A percentile compares a stretch with the other conserved stretches of the same genome.
Evolutionary conservation across 1,140 invertebrate genomes (phyloP).

Genomic region (Gryon sp.): DNA sequence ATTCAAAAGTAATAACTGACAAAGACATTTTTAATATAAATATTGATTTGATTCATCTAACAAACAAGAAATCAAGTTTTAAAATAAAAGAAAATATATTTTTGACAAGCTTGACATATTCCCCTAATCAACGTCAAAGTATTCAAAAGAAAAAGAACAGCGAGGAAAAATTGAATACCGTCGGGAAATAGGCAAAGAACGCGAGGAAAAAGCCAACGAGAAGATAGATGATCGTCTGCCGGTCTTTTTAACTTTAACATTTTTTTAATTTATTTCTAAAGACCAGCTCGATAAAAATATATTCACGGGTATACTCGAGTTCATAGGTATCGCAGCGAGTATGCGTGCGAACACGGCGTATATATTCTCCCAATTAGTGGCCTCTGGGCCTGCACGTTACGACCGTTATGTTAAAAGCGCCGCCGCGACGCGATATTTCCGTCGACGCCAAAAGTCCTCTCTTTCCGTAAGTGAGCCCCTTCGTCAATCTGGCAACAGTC

Average conservation of each 20-base stretch:
- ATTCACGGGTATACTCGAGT: constrained; percentile 67
- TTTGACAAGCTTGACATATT: no score
- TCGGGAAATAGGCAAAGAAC: constrained; percentile 45
- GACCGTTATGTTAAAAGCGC: constrained; percentile 72
- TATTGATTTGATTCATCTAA: no score
- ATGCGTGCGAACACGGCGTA: constrained; percentile 55
- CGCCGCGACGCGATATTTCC: constrained; percentile 76
- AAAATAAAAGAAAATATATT: no score
- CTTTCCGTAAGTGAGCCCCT: constrained; percentile 71
- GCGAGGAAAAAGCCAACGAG: constrained; percentile 63
- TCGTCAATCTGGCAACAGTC: constrained; percentile 72
- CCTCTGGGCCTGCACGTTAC: constrained; percentile 67
- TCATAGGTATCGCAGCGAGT: constrained; percentile 53
- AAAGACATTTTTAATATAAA: no score
- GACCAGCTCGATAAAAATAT: constrained; percentile 69
- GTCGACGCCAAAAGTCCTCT: constrained; percentile 75
- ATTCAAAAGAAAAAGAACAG: constrained; percentile 22
- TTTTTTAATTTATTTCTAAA: constrained; percentile 58
- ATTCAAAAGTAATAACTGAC: no score
- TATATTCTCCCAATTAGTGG: constrained; percentile 78
- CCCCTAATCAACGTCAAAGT: constrained; percentile 34
- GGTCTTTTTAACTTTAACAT: no score
- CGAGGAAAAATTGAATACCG: constrained; percentile 44
- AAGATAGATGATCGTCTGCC: constrained; percentile 73
- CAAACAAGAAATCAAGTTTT: no score